phyloP scores from a whole-genome alignment of 2,888 invertebrate genomes.

The Lutraria lutraria region DNA sequence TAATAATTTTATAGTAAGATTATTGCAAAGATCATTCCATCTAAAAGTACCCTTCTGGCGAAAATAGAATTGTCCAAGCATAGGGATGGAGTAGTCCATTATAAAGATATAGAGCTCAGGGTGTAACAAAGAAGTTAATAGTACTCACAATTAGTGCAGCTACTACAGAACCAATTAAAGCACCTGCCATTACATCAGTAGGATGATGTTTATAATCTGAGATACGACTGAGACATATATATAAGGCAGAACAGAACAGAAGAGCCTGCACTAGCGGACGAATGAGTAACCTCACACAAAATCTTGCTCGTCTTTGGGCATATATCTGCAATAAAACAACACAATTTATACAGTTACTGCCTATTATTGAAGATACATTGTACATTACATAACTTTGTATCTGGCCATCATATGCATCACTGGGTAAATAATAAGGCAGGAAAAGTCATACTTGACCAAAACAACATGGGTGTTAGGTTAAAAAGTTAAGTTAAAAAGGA shows the following conservation, averaged over 20 bases:
- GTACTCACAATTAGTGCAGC: slow-evolving; percentile 85
- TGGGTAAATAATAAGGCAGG: too few species aligned
- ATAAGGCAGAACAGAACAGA: slow-evolving; percentile 91
- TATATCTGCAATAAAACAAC: slow-evolving; percentile 90
- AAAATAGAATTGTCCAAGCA: not conserved
- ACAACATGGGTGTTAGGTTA: too few species aligned
- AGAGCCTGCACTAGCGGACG: slow-evolving; percentile 94
- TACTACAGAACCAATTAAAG: slow-evolving; percentile 87
- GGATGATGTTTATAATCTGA: slow-evolving; percentile 99
- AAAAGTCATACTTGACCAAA: too few species aligned
- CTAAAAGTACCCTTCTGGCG: not conserved
- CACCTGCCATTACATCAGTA: slow-evolving; percentile 97
- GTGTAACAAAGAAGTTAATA: not conserved
- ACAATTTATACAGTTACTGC: too few species aligned
- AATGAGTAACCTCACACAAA: slow-evolving; percentile 93
- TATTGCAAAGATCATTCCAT: not conserved
- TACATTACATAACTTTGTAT: too few species aligned
- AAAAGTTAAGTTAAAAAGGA: too few species aligned
- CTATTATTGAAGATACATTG: too few species aligned
- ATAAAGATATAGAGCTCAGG: not conserved
- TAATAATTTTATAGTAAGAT: not conserved
- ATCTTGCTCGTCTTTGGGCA: slow-evolving; percentile 93
- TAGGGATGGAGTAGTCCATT: not conserved
- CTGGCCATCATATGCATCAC: too few species aligned
- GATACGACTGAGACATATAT: slow-evolving; percentile 91